Evolutionary conservation across 1,140 invertebrate species (phyloP), one percentile per base, ranked within the genome.

Genomic region (Eriocheir sinensis): DNA sequence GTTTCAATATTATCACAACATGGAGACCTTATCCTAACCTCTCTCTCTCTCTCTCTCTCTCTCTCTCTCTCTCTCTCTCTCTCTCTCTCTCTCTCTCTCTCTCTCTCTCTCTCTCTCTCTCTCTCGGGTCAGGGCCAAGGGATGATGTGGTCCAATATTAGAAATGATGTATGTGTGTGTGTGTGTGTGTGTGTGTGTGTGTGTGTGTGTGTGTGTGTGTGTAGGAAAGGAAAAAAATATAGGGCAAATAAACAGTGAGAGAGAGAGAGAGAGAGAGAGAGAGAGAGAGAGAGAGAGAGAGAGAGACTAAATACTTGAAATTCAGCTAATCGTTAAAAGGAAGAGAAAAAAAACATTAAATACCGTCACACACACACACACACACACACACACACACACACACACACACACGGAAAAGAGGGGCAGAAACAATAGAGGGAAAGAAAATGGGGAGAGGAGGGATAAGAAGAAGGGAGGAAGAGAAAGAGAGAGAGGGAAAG

Each of bases 211-310:
- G 60, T 72, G 60, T 53, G 27, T 72, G 60, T 72, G 60, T 53
- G 60, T 72, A 81, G 21, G 2, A 36, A 81, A 0, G 30, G 80
- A 81, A 3, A 89, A 38, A 89, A 15, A 89, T 6, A 89, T 2
- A 4, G 15, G 81, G 36, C 2, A 85, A 34, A 85, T 2, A 85
- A 34, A 85, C 2, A 85, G 81, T 32, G 8, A 85, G 81, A 85
- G 8, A 85, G 85, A 85, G 81, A 85, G 81, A 85, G 81, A 85
- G 81, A 85, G 81, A 85, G 81, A 85, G 81, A 85, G 81, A 85
- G 81, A 85, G 81, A 85, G 81, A 85, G 81, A 85, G 81, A 85
- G 81, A 85, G 81, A 85, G 85, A 85, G 81, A 85, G 81, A 85
- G 81, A 85, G 17, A 34, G 12, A 8, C n/a, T n/a, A n/a, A n/a